Evolutionary conservation across 2,113 vertebrate genomes (phyloP), one percentile per base, ranked within the genome.

Genomic region (Nannospalax galili): DNA sequence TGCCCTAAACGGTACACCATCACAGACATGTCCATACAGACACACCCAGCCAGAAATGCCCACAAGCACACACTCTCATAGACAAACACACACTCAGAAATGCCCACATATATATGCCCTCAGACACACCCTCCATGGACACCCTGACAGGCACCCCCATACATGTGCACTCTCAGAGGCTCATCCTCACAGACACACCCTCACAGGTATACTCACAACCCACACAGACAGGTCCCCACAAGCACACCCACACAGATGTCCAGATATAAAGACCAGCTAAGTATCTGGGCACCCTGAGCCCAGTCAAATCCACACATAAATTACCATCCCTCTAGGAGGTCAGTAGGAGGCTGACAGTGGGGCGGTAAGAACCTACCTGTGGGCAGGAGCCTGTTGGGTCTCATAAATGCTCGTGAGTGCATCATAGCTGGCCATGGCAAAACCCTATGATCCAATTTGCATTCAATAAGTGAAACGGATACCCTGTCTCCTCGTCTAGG

Each of bases 391-490:
- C 11, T 40, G 26, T 0, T 1, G 40, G n/a, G 5, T 22, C 2
- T 30, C 7, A 1, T 0, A n/a, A 5, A 26, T 0, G 1, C 0
- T 3, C 60, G n/a, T 4, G 2, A 35, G 42, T 0, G 1, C 1
- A 2, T 0, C 10, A 35, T 12, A 16, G 26, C 6, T 8, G 16
- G 4, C 28, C 0, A 6, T 4, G 19, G 45, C 28, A 1, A 30
- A 30, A 2, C 32, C 37, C 62, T 26, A 2, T 26, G 14, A 19
- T 78, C 52, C 32, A 26, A 2, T 37, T 5, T 0, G 30, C 14
- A 7, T 6, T 5, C 2, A 19, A 77, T 62, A 14, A 2, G 32
- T 1, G 7, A 6, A 1, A 14, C 70, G 0, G 6, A 0, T 0
- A 4, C 1, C 72, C 64, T 0, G 0, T 3, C 3, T 32, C 14